Conservation (phyloP, 2,888 invertebrate species). For the Thera britannica region DNA sequence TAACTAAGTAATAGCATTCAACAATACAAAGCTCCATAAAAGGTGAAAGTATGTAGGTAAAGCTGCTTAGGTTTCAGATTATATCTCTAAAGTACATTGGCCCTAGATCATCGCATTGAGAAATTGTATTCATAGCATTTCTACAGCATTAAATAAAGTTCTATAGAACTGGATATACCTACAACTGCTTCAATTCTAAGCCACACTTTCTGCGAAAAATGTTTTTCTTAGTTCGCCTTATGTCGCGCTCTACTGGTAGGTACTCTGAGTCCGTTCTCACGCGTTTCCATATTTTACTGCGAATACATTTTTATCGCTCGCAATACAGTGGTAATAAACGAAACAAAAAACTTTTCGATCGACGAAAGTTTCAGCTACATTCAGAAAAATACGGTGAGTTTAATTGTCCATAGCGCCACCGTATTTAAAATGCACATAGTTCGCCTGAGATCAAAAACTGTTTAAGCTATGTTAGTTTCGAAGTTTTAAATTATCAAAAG, state of each 20-base stretch:
- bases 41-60: no score
- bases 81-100: no score
- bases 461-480: neutral
- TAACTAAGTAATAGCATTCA: no score
- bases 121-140: no score
- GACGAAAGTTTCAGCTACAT: constrained; percentile 27
- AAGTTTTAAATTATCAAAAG: neutral
- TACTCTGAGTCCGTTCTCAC: constrained; percentile 34
- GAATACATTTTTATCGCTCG: constrained; percentile 46
- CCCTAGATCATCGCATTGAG: no score
- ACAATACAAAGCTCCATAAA: no score
- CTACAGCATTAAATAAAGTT: no score
- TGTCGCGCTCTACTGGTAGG: neutral
- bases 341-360: constrained; percentile 34
- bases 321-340: constrained; percentile 45
- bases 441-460: neutral
- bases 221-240: no score
- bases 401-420: constrained; percentile 5
- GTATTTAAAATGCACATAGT: neutral
- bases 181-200: no score
- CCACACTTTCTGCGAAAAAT: neutral
- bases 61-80: no score
- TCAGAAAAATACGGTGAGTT: constrained; percentile 17
- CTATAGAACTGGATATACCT: no score
- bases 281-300: constrained; percentile 43